A percentile compares a stretch with the other conserved stretches of the same genome.
These are phyloP conservation scores for Limenitis camilla DNA, from an alignment of 2,888 invertebrate genomes.

Conservation along the genomic window DNA sequence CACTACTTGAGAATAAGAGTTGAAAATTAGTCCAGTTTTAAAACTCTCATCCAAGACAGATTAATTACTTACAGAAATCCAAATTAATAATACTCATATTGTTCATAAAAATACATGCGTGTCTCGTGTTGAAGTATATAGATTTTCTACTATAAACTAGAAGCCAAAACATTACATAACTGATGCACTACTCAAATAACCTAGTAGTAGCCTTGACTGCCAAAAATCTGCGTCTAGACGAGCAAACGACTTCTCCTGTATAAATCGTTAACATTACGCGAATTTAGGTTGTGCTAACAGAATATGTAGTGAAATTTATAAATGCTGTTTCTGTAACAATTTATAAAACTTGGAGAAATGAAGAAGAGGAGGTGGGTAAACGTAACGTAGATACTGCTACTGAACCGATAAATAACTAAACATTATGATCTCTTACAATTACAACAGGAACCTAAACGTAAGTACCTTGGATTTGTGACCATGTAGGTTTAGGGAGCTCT, in stretches of 20 bases:
- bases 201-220: slow-evolving; percentile 46
- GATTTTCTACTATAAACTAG: not conserved
- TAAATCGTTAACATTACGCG: slow-evolving; percentile 46
- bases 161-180: slow-evolving; percentile 14
- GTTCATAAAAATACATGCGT: not conserved
- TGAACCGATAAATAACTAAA: too few relatives aligned
- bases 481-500: too few relatives aligned
- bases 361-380: too few relatives aligned
- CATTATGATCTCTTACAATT: too few relatives aligned
- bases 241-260: slow-evolving; percentile 40
- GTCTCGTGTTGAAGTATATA: not conserved
- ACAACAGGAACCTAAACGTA: too few relatives aligned
- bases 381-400: too few relatives aligned
- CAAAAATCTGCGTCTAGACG: slow-evolving; percentile 59
- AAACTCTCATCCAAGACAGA: too few relatives aligned
- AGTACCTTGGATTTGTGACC: too few relatives aligned
- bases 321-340: too few relatives aligned
- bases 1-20: too few relatives aligned
- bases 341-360: not conserved
- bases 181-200: slow-evolving; percentile 2
- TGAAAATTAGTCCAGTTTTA: too few relatives aligned
- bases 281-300: slow-evolving; percentile 13
- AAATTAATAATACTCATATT: not conserved
- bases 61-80: too few relatives aligned
- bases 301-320: slow-evolving; percentile 5